Conservation (phyloP, 2,113 vertebrate genomes). For the Oenanthe oenanthe region DNA sequence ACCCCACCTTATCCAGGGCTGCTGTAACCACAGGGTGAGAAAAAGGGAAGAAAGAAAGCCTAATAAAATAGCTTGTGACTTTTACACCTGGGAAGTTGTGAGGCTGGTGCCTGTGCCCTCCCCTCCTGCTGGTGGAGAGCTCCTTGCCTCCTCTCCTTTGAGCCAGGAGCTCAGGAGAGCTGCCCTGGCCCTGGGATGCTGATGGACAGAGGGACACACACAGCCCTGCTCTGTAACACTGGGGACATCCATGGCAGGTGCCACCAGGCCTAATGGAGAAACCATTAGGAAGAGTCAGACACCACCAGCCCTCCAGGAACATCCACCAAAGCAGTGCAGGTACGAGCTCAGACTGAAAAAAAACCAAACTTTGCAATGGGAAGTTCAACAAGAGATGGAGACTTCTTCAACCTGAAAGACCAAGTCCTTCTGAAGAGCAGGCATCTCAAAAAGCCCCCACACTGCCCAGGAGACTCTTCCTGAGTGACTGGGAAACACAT, state of each 20-base stretch:
- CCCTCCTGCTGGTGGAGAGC: not conserved
- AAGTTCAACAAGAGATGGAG: not conserved
- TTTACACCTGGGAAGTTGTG: not conserved
- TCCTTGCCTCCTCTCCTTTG: not conserved
- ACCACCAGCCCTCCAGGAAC: not conserved
- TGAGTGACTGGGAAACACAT: not conserved
- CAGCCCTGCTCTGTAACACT: fast-evolving
- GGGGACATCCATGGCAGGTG: fast-evolving
- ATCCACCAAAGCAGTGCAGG: not conserved
- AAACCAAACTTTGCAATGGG: not conserved
- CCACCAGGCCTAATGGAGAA: not conserved
- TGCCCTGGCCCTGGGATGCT: fast-evolving
- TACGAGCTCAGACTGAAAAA: not conserved
- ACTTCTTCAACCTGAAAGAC: not conserved
- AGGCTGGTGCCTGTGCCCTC: not conserved
- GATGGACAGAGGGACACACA: not conserved
- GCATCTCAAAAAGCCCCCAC: not conserved
- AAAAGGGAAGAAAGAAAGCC: not conserved
- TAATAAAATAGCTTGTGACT: not conserved
- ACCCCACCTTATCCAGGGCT: not conserved
- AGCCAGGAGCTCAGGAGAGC: not conserved
- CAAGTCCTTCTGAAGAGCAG: not conserved
- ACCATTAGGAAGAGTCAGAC: fast-evolving
- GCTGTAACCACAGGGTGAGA: not conserved
- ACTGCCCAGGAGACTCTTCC: not conserved